These are phyloP conservation scores for Phalloptychus januarius DNA, from an alignment of 2,797 vertebrate genomes.

Conservation along the genomic window DNA sequence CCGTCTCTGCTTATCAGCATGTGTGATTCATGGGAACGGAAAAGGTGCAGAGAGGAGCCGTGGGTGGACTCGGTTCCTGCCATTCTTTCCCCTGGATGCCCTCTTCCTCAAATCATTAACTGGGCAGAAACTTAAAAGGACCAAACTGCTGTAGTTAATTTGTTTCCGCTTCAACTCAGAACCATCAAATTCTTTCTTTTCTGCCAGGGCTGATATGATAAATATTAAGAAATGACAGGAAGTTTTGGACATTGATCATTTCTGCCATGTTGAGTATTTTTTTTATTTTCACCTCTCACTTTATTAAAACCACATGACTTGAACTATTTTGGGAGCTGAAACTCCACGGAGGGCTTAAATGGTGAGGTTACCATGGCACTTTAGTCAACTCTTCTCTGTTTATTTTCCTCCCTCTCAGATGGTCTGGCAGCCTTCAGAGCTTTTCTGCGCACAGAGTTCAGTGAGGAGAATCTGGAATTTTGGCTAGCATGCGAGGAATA, in stretches of 20 bases:
- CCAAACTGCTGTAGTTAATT: conserved; percentile 26
- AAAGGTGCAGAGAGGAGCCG: conserved; percentile 65
- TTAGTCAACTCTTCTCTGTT: conserved; percentile 68
- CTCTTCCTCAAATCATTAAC: conserved; percentile 71
- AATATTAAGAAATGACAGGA: conserved; percentile 21
- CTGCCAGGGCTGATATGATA: conserved; percentile 11
- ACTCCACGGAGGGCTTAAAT: conserved; percentile 51
- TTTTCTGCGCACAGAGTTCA: conserved; percentile 97
- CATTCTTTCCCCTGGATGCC: conserved; percentile 67
- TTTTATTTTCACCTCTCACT: conserved; percentile 24
- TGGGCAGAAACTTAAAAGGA: conserved; percentile 27
- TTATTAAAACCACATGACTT: conserved; percentile 69
- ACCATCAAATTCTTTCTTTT: conserved; percentile 55
- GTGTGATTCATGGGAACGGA: conserved; percentile 78
- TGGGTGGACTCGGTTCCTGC: conserved; percentile 74
- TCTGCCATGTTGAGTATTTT: background rate
- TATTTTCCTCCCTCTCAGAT: conserved; percentile 80
- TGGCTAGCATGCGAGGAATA: conserved; percentile 98
- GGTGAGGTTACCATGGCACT: conserved; percentile 76
- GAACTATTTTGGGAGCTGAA: conserved; percentile 68
- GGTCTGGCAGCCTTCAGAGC: conserved; percentile 94
- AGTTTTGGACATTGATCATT: conserved; percentile 4
- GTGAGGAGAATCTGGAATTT: conserved; percentile 98
- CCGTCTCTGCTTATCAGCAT: conserved; percentile 58
- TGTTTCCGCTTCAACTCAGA: conserved; percentile 3